A percentile compares a stretch with the other conserved stretches of the same genome.
Evolutionary conservation across 2,888 invertebrate species (phyloP).

Genomic region (Anoplius nigerrimus): DNA sequence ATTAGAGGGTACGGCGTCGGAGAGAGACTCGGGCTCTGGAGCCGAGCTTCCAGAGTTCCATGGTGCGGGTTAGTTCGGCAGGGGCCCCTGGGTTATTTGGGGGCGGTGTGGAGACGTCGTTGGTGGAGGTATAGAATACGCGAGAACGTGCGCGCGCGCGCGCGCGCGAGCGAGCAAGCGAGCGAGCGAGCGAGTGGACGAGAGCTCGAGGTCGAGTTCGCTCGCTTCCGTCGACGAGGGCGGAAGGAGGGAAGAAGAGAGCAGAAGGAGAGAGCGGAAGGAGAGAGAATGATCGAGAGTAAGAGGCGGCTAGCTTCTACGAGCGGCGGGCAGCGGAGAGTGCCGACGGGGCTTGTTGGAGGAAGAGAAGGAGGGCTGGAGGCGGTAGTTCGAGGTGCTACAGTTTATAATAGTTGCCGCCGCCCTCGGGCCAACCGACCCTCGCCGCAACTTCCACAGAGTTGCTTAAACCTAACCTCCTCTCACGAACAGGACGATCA

Average conservation of each 20-base stretch:
- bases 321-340: constrained; percentile 31
- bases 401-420: constrained; percentile 75
- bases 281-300: constrained; percentile 52
- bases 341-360: constrained; percentile 30
- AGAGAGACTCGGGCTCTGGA: constrained; percentile 51
- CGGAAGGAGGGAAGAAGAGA: constrained; percentile 41
- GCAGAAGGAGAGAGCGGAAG: constrained; percentile 51
- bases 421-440: constrained; percentile 70
- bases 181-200: constrained; percentile 35
- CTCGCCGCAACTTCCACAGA: constrained; percentile 72
- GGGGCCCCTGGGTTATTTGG: constrained; percentile 71
- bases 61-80: constrained; percentile 69
- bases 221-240: no score
- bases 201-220: no score
- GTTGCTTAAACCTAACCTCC: constrained; percentile 74
- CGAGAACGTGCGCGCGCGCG: neutral
- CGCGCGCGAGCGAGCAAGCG: constrained; percentile 3
- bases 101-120: constrained; percentile 51
- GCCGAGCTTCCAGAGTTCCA: constrained; percentile 58
- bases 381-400: constrained; percentile 75
- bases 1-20: constrained; percentile 71
- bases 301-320: constrained; percentile 38
- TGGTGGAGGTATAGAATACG: constrained; percentile 24
- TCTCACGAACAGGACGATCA: constrained; percentile 55
- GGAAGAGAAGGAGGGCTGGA: constrained; percentile 65